phyloP scores from a whole-genome alignment of 2,113 vertebrate species.

The Agelaius phoeniceus region DNA sequence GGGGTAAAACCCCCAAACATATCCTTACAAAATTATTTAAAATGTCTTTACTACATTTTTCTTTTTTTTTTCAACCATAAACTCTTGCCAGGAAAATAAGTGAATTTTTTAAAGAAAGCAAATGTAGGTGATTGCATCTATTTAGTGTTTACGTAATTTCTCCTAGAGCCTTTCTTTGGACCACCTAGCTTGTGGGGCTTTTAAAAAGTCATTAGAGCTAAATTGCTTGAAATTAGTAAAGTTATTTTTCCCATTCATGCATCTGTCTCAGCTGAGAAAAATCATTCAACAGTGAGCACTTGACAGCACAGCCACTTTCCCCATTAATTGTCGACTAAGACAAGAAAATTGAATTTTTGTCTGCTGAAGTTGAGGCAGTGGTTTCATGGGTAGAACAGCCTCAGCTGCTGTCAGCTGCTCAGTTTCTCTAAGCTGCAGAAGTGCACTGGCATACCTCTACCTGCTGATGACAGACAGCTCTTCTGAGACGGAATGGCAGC shows the following conservation, averaged over 20 bases:
- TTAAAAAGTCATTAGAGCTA: not conserved
- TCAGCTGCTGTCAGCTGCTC: not conserved
- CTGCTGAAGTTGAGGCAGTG: not conserved
- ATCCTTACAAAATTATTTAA: not conserved
- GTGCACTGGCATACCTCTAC: not conserved
- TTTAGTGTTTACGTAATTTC: not conserved
- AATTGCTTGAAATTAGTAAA: not conserved
- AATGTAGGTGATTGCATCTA: not conserved
- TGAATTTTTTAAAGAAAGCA: not conserved
- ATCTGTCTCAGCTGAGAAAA: not conserved
- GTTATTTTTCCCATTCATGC: not conserved
- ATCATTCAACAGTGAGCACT: not conserved
- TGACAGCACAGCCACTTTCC: not conserved
- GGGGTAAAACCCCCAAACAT: rapidly evolving
- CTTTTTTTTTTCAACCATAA: not conserved
- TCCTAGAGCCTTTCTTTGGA: not conserved
- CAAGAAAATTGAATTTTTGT: not conserved
- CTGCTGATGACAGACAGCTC: not conserved
- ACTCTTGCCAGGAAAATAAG: not conserved
- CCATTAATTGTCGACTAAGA: not conserved
- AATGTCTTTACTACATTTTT: not conserved
- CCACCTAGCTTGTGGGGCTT: not conserved
- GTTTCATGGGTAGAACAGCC: not conserved
- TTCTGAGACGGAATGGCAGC: not conserved
- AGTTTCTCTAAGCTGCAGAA: not conserved